Evolutionary conservation across 2,113 vertebrate genomes (phyloP), one percentile per base, ranked within the genome.

Genomic region (Gobio gobio): DNA sequence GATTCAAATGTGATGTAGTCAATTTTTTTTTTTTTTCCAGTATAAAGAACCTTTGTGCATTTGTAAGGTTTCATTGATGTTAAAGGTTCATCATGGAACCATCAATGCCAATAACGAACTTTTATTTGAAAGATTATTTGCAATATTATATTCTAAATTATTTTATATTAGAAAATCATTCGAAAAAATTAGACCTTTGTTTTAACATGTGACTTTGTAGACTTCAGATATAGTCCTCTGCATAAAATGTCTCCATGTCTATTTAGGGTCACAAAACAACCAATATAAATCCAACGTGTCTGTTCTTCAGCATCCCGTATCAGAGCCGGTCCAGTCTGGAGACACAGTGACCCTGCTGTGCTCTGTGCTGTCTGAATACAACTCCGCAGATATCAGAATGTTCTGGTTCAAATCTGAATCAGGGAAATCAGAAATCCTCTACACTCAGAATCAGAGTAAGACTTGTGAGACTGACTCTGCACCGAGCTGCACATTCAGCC

Each of bases 301-400:
- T 8, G 0, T 85, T 2, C 1, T 33, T 0, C 87, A 92, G 61
- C 45, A 20, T 43, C 70, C 88, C 0, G 76, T 20, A 0, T 14
- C 43, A 0, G 70, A 8, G 3, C 84, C 76, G 0, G 86, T 89
- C 7, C 29, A 26, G 12, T 4, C 10, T 24, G 90, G 90, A 1
- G 36, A 51, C 16, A 22, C 64, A 0, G 63, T 87, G 75, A 87
- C 26, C 73, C 87, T 93, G 18, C 63, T 88, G 56, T 93, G 92
- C 82, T 90, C 87, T 3, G 85, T 92, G 56, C 10, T 87, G 74
- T 86, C 43, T 70, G 78, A 80, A 51, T 45, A 13, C 5, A 78
- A 12, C 73, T n/a, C 70, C 24, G 3, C 40, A 45, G 81, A 86
- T 83, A 64, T 47, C 58, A 78, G 14, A 43, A 74, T 87, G 63